Evolutionary conservation across 2,113 vertebrate species (phyloP), one percentile per base, ranked within the genome.

Genomic region (Caretta caretta): DNA sequence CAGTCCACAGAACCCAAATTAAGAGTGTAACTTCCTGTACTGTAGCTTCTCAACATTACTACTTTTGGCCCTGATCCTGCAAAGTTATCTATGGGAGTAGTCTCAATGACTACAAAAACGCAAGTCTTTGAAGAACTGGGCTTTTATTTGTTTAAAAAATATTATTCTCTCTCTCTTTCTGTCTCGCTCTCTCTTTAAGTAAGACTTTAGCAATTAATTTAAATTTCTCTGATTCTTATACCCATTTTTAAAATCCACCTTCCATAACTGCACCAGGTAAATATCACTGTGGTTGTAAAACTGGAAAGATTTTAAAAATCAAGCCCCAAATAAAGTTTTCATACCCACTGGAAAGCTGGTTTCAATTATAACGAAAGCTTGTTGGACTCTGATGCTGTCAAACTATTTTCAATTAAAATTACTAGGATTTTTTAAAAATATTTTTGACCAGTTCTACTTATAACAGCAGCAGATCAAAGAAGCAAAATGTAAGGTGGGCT

Each of bases 281-380:
- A 49, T 59, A 25, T 59, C 80, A 92, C 4, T 2, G 1, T 89
- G 76, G 24, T 6, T 94, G n/a, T 80, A 89, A 88, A 94, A 94
- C 49, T 88, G 95, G 38, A 88, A 78, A 90, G 94, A 95, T 49
- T 89, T 10, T 87, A 29, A 87, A 97, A 89, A 57, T 53, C 85
- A 91, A 9, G n/a, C 27, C 88, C 35, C 0, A 0, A 96, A 81
- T 53, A 72, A n/a, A 62, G 49, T 94, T 93, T 80, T 89, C 12
- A 87, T 86, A 75, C 80, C 57, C 87, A 90, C 46, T 88, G 76
- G 65, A 50, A 91, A 94, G 54, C 48, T 82, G 94, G 50, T 92
- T 42, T 80, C 10, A 75, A 84, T 42, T 65, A 86, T 0, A 51
- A 38, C 42, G 50, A 84, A 82, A 96, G 84, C 10, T 46, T n/a